These are phyloP conservation scores for Pollenia labialis DNA, from an alignment of 2,888 invertebrate species.

Conservation along the genomic window DNA sequence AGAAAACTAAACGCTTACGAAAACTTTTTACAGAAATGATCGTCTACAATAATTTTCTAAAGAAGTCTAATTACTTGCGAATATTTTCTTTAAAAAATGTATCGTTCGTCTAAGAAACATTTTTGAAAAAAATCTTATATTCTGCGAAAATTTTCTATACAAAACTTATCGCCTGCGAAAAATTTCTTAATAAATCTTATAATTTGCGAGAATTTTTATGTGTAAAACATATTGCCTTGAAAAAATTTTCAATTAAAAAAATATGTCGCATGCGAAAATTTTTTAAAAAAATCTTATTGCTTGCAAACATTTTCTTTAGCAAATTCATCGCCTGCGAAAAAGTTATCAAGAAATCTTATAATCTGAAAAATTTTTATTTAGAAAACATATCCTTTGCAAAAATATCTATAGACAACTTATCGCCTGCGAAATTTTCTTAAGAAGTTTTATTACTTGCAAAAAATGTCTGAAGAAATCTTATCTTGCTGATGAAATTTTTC, in stretches of 20 bases:
- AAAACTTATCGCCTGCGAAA: background rate
- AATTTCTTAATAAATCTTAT: background rate
- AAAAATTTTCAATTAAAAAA: background rate
- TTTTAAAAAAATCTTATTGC: background rate
- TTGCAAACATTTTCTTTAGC: background rate
- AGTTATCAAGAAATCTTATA: background rate
- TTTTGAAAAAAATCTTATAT: background rate
- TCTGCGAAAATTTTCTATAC: background rate
- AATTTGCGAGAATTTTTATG: background rate
- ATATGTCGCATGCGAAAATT: background rate
- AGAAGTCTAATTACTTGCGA: too few relatives aligned
- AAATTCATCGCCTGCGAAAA: background rate
- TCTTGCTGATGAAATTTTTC: too few relatives aligned
- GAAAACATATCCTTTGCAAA: background rate
- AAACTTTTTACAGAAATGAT: too few relatives aligned
- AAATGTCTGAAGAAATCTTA: too few relatives aligned
- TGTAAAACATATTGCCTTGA: background rate
- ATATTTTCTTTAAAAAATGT: too few relatives aligned
- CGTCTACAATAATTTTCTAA: too few relatives aligned
- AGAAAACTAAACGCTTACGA: too few relatives aligned
- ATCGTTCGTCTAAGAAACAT: too few relatives aligned
- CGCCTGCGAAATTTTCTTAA: background rate
- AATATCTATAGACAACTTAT: background rate
- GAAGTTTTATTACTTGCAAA: too few relatives aligned
- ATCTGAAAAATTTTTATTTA: too few relatives aligned